phyloP scores from a whole-genome alignment of 2,888 invertebrate genomes.

The Penaeus monodon region DNA sequence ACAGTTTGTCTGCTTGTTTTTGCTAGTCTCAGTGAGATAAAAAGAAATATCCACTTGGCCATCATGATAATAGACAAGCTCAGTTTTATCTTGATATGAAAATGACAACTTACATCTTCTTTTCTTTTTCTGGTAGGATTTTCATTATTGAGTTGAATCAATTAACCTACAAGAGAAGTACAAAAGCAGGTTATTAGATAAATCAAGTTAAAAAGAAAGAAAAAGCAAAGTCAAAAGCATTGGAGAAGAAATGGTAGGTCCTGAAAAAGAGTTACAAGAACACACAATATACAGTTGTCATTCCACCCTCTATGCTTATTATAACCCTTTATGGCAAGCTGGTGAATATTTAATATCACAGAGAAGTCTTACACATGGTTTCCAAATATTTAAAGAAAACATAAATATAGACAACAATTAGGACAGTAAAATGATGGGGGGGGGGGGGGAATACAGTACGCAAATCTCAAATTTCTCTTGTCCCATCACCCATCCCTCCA shows the following conservation, averaged over 20 bases:
- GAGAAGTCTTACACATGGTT: no score
- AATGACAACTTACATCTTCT: slow-evolving; percentile 37
- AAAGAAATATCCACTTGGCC: slow-evolving; percentile 6
- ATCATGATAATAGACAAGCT: slow-evolving; percentile 4
- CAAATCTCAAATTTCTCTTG: no score
- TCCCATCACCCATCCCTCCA: no score
- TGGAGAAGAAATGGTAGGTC: slow-evolving; percentile 8
- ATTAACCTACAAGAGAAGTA: slow-evolving; percentile 48
- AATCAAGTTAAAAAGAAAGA: slow-evolving; percentile 1
- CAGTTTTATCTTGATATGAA: background rate
- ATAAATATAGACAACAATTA: no score
- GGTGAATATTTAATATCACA: background rate
- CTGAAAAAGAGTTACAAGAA: background rate
- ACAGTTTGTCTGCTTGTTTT: background rate
- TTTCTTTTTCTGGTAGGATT: slow-evolving; percentile 32
- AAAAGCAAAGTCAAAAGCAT: slow-evolving; percentile 8
- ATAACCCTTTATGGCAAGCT: background rate
- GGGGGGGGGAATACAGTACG: no score
- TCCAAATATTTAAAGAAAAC: no score
- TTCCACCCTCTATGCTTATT: background rate
- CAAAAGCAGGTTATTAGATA: slow-evolving; percentile 24
- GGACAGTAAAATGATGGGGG: no score
- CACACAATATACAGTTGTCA: background rate
- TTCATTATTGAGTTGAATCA: slow-evolving; percentile 38
- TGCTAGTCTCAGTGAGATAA: slow-evolving; percentile 2